Percentiles rank a stretch among this genome's conserved stretches.
Evolutionary conservation across 2,113 vertebrate species (phyloP).

Genomic region (Silurus meridionalis): DNA sequence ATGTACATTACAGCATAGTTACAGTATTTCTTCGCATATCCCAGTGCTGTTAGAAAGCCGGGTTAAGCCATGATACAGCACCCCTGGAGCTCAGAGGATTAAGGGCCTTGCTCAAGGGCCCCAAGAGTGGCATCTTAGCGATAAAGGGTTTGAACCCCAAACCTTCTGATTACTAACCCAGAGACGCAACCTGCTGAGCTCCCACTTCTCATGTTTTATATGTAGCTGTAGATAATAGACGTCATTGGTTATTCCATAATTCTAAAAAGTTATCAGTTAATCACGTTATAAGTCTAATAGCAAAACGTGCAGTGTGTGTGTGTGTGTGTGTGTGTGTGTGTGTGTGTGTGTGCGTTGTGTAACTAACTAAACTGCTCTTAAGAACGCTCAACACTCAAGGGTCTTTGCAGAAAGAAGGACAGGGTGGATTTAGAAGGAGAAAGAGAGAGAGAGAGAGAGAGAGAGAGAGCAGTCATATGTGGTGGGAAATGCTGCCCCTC

Average conservation of each 20-base stretch:
- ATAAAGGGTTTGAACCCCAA: no score
- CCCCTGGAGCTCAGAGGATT: no score
- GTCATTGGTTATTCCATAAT: background rate
- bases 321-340: background rate
- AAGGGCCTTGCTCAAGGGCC: no score
- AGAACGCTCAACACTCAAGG: background rate
- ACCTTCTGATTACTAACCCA: no score
- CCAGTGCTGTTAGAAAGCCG: no score
- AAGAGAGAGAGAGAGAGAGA: background rate
- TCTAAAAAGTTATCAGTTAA: background rate
- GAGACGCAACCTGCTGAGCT: no score
- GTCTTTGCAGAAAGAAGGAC: background rate
- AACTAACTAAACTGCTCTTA: constrained; percentile 20
- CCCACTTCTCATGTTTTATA: no score
- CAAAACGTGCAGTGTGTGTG: background rate
- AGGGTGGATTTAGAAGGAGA: background rate
- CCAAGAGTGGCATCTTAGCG: no score
- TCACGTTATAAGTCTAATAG: background rate
- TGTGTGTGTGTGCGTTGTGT: background rate
- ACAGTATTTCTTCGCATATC: no score
- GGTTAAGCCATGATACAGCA: no score
- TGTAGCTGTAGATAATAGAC: background rate
- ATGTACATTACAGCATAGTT: no score
- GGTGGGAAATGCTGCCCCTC: constrained; percentile 59
- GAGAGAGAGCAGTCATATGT: constrained; percentile 45